Evolutionary conservation across 2,797 vertebrate genomes (phyloP), one percentile per base, ranked within the genome.

Genomic region (Syndactyla subalaris): DNA sequence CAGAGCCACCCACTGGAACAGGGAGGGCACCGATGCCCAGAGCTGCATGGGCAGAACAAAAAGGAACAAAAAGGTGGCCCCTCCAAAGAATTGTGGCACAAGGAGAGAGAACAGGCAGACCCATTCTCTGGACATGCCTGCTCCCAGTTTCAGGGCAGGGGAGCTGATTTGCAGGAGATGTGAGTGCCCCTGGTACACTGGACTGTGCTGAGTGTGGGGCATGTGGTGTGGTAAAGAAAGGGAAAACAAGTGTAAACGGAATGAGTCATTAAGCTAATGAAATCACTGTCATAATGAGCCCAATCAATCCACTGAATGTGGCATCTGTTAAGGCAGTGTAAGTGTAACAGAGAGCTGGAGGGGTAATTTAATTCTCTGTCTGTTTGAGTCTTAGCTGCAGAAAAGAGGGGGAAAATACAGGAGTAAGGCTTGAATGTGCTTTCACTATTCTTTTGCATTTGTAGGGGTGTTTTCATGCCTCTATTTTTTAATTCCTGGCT

Each of bases 261-360:
- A 72, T 32, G 86, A 80, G 49, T 89, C 83, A 17, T 86, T 96
- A 92, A 81, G 74, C 58, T 87, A 88, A 95, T 92, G 79, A 90
- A 87, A 93, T 94, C 88, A 49, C 91, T 39, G 57, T 75, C 86
- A 82, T 84, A 87, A 83, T 89, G 88, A 97, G 68, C 57, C 51
- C 80, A 52, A 82, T 89, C 85, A 34, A 46, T 63, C 94, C 88
- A 52, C 73, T 61, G 51, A 74, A 49, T 2, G 2, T 32, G 20
- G 68, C 92, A 74, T 93, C 93, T 77, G 73, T 72, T 41, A 76
- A 80, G 67, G 74, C 86, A 79, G 73, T 36, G 21, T 77, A 49
- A 79, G 65, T 70, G 66, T 93, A 49, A 49, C 76, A 51, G 62
- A 88, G 82, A 76, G 70, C 74, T 89, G 36, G 58, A 62, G 77